Conservation (phyloP, 2,113 vertebrate species). For the Grantiella picta region DNA sequence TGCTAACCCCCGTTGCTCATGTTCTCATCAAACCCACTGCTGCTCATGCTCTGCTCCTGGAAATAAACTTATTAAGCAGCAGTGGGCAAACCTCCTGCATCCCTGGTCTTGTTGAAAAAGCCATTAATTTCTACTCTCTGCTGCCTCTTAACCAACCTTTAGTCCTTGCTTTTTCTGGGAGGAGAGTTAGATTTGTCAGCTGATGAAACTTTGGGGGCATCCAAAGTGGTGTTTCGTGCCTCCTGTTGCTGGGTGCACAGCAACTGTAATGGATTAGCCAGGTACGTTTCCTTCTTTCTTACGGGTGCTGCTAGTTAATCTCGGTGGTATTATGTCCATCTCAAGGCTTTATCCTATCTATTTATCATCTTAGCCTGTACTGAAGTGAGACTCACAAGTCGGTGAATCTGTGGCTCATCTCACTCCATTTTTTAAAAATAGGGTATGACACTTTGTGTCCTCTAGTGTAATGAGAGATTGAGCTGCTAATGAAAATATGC, state of each 20-base stretch:
- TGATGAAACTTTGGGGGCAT: not conserved
- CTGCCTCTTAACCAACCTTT: not conserved
- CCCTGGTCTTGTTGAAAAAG: not conserved
- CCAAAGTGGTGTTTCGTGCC: fast-evolving
- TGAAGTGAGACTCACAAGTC: slow-evolving; percentile 17
- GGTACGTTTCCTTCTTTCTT: not conserved
- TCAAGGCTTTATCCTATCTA: slow-evolving; percentile 41
- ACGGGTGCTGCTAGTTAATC: not conserved
- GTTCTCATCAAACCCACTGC: not conserved
- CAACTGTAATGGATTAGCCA: not conserved
- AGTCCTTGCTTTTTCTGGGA: not conserved
- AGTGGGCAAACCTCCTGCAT: not conserved
- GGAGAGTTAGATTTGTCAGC: not conserved
- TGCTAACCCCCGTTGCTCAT: not conserved
- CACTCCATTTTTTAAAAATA: slow-evolving; percentile 66
- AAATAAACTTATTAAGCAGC: not conserved
- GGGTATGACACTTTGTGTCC: slow-evolving; percentile 62
- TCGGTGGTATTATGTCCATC: not conserved
- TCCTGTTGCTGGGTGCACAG: not conserved
- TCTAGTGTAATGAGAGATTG: slow-evolving; percentile 64
- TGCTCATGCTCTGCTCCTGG: not conserved
- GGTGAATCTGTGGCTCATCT: slow-evolving; percentile 51
- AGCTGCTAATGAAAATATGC: slow-evolving; percentile 68
- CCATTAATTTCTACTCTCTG: not conserved
- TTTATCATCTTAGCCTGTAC: slow-evolving; percentile 35